Evolutionary conservation across 2,113 vertebrate genomes (phyloP), one percentile per base, ranked within the genome.

Genomic region (Aspiorhynchus laticeps): DNA sequence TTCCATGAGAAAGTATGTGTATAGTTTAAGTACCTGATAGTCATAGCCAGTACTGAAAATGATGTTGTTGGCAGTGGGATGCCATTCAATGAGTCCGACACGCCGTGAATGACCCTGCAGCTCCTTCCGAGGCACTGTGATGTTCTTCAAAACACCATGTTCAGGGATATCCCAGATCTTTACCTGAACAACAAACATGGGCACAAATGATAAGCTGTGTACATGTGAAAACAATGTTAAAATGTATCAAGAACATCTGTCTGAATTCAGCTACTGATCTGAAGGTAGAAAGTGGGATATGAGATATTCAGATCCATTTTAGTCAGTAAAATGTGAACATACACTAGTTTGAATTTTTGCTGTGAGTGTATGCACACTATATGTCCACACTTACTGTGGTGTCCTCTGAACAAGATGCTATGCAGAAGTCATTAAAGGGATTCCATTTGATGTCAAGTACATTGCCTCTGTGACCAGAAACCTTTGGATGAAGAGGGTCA

Each of bases 371-470:
- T 26, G 19, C 24, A 36, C 15, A 31, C 63, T 38, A n/a, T 59
- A 28, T 69, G 61, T 61, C n/a, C 24, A 41, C 9, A 85, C 86
- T 85, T 92, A 99, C 98, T 0, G 96, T 98, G 87, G 94, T 61
- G 87, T 99, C 98, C 92, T 99, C 98, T 1, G 98, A 99, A 92
- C 97, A 97, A 0, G 98, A 99, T 10, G 98, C 98, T 11, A 99
- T 95, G 91, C 97, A 94, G 36, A 96, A 96, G 88, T 99, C 98
- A 80, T 98, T 90, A 33, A 99, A 99, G 0, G 98, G 98, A 86
- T 97, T 98, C 98, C 98, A 99, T 88, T 98, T 99, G 89, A 99
- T 93, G 26, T 99, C 98, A 91, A 99, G 90, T 83, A 99, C 96
- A 1, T 94, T 94, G 4, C 95, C 94, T 87, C 91, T 95, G 93